Conservation (phyloP, 2,797 vertebrate species). For the Adelosebastes latens region DNA sequence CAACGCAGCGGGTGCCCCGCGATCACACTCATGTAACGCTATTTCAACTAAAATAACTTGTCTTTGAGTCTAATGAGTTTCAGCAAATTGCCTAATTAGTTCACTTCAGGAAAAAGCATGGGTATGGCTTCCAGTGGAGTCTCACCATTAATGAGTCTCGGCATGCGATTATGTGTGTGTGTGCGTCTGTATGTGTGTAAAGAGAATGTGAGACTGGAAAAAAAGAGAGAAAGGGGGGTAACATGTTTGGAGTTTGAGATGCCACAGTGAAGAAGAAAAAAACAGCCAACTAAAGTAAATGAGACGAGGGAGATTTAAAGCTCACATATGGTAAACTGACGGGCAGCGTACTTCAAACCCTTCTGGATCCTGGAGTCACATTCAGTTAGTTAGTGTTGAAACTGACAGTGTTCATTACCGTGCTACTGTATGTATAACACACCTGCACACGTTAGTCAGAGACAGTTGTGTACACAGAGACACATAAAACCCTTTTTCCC, state of each 20-base stretch:
- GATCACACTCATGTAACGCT: neutral
- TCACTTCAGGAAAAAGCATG: constrained; percentile 6
- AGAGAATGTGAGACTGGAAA: neutral
- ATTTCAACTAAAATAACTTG: constrained; percentile 7
- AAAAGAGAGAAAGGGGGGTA: neutral
- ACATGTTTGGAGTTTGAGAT: neutral
- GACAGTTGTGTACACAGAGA: neutral
- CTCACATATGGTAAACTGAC: neutral
- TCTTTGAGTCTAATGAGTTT: constrained; percentile 17
- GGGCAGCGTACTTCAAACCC: neutral
- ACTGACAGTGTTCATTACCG: neutral
- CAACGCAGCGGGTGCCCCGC: neutral
- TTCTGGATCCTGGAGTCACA: neutral
- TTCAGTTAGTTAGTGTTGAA: neutral
- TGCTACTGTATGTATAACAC: neutral
- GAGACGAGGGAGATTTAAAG: neutral
- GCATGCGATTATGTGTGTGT: neutral
- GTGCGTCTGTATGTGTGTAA: neutral
- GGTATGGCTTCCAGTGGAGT: constrained; percentile 14
- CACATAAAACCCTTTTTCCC: neutral
- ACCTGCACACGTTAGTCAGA: neutral
- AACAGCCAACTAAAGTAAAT: neutral
- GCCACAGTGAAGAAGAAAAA: neutral
- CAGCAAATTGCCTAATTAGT: constrained; percentile 49
- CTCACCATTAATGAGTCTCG: neutral